Evolutionary conservation across 2,797 vertebrate genomes (phyloP).

Genomic region (Xerus rutilus): DNA sequence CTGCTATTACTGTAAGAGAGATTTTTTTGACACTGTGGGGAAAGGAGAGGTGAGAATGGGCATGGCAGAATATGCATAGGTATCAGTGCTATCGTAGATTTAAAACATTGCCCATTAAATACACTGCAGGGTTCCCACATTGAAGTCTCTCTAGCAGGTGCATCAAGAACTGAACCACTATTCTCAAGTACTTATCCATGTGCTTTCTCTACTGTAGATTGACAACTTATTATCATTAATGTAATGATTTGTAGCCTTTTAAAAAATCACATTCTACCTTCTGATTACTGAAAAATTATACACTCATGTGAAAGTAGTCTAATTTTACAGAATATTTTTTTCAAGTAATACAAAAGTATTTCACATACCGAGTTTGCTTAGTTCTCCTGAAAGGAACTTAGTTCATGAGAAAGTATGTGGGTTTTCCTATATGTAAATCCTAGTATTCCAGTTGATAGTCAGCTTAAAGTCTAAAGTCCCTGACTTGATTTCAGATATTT

Average conservation of each 20-base stretch:
- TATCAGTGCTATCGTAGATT: background rate
- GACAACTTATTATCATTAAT: constrained; percentile 42
- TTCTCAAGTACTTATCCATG: constrained; percentile 8
- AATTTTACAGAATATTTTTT: constrained; percentile 51
- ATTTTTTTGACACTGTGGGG: background rate
- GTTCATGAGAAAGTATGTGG: background rate
- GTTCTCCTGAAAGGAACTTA: constrained; percentile 38
- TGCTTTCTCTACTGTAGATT: constrained; percentile 22
- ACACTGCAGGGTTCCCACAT: background rate
- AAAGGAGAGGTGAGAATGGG: background rate
- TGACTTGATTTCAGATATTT: constrained; percentile 7
- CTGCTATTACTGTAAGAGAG: background rate
- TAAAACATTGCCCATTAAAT: background rate
- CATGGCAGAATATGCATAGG: background rate
- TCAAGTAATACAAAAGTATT: constrained; percentile 28
- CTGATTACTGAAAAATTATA: constrained; percentile 62
- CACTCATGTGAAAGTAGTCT: constrained; percentile 43
- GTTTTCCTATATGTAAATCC: constrained; percentile 11
- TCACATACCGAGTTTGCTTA: constrained; percentile 35
- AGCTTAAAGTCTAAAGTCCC: background rate
- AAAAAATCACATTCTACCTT: constrained; percentile 54
- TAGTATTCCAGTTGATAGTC: background rate
- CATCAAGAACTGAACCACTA: constrained; percentile 10
- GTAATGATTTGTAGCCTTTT: constrained; percentile 46
- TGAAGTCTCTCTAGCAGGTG: constrained; percentile 31